These are phyloP conservation scores for Ctenopoma kingsleyae DNA, from an alignment of 2,797 vertebrate species.

Conservation along the genomic window DNA sequence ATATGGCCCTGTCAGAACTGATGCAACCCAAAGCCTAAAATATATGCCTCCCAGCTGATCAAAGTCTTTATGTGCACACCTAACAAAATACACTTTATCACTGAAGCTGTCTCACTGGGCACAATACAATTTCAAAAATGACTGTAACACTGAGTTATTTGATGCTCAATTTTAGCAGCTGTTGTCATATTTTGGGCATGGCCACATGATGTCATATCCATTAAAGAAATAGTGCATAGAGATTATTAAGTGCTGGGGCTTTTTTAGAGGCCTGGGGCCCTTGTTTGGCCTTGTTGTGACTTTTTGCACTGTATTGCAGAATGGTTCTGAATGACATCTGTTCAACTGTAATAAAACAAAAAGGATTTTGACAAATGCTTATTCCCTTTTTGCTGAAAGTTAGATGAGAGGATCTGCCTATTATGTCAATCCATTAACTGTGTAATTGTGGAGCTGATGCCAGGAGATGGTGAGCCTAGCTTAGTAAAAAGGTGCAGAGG, in stretches of 20 bases:
- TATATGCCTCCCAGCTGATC: constrained; percentile 48
- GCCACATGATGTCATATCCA: not conserved
- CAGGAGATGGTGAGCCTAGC: not conserved
- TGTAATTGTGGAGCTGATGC: not conserved
- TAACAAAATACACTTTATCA: constrained; percentile 3
- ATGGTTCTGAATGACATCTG: no score
- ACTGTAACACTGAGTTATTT: constrained; percentile 6
- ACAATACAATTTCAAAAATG: constrained; percentile 9
- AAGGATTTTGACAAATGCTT: no score
- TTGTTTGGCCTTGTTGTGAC: no score
- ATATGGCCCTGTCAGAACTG: constrained; percentile 50
- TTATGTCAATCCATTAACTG: not conserved
- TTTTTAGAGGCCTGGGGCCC: no score
- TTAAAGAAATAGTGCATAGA: not conserved
- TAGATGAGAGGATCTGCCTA: not conserved
- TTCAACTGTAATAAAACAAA: no score
- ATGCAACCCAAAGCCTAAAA: constrained; percentile 54
- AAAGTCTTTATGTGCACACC: constrained; percentile 42
- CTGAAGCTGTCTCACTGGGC: constrained; percentile 8
- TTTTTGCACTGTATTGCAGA: no score
- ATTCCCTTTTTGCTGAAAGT: not conserved
- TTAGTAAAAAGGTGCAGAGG: no score
- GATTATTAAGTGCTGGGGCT: no score
- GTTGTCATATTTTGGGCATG: not conserved
- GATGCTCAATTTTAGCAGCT: not conserved